These are phyloP conservation scores for Phocides pigmalion DNA, from an alignment of 1,140 invertebrate species.

Conservation along the genomic window DNA sequence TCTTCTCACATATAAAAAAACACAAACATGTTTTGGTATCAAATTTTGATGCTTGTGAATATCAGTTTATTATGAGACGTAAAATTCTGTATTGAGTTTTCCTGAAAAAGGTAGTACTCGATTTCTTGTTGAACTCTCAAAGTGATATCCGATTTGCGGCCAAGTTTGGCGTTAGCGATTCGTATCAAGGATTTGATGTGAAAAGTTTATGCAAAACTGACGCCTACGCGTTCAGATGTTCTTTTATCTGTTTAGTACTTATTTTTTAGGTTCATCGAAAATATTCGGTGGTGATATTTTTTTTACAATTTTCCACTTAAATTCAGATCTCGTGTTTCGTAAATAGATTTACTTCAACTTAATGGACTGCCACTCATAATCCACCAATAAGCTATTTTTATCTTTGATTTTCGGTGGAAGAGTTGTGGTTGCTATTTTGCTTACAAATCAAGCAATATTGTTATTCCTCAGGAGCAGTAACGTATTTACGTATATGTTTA, in stretches of 20 bases:
- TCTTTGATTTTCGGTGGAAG: too few species aligned
- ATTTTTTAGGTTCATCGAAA: constrained; percentile 1
- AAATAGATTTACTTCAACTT: too few species aligned
- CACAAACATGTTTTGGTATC: not conserved
- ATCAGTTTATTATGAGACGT: not conserved
- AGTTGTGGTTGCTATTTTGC: too few species aligned
- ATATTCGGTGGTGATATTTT: not conserved
- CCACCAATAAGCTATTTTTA: too few species aligned
- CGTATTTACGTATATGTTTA: too few species aligned
- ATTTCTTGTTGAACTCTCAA: not conserved
- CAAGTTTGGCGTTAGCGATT: constrained; percentile 8
- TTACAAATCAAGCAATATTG: too few species aligned
- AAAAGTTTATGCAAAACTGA: constrained; percentile 17
- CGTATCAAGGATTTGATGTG: constrained; percentile 9
- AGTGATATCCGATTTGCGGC: constrained; percentile 7
- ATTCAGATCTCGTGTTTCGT: too few species aligned
- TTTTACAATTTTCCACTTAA: too few species aligned
- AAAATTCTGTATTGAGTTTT: not conserved
- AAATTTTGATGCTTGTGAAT: not conserved
- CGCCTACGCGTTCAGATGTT: not conserved
- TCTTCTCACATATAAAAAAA: too few species aligned
- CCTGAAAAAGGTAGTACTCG: not conserved
- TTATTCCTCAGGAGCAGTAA: too few species aligned
- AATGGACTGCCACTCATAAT: too few species aligned
- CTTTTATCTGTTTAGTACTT: constrained; percentile 2